phyloP scores from a whole-genome alignment of 2,113 vertebrate species.

The Upupa epops region DNA sequence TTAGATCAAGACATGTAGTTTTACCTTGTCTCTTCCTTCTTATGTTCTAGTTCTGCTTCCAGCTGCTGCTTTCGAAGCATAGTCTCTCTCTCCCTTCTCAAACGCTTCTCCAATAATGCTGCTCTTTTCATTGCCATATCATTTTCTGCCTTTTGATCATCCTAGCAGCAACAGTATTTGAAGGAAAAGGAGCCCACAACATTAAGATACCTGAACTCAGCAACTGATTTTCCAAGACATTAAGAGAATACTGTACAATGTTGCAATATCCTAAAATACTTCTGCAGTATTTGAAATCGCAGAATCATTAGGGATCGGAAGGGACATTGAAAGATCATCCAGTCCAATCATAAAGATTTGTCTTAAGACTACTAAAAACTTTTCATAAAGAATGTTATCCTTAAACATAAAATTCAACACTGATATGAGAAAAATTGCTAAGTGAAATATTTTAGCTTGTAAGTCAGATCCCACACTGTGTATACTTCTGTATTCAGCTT shows the following conservation, averaged over 20 bases:
- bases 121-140: constrained; percentile 95
- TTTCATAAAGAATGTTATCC: not conserved
- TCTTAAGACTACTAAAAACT: not conserved
- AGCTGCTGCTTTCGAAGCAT: constrained; percentile 90
- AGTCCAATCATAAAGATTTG: not conserved
- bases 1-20: not conserved
- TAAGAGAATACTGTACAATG: not conserved
- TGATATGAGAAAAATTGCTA: not conserved
- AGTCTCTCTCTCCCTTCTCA: constrained; percentile 90
- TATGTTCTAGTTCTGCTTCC: constrained; percentile 90
- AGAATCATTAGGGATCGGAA: too few species aligned
- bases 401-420: not conserved
- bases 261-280: not conserved
- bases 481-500: not conserved
- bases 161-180: constrained; percentile 73
- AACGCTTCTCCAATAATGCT: constrained; percentile 92
- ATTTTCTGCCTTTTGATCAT: constrained; percentile 91
- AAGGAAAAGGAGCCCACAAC: constrained; percentile 4
- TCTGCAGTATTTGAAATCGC: not conserved
- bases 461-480: not conserved
- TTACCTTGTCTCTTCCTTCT: constrained; percentile 94
- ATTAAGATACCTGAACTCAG: not conserved
- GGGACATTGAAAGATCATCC: too few species aligned
- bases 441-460: not conserved
- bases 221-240: not conserved